A percentile compares a stretch with the other conserved stretches of the same genome.
Evolutionary conservation across 2,113 vertebrate genomes (phyloP).

Genomic region (Macrotis lagotis): DNA sequence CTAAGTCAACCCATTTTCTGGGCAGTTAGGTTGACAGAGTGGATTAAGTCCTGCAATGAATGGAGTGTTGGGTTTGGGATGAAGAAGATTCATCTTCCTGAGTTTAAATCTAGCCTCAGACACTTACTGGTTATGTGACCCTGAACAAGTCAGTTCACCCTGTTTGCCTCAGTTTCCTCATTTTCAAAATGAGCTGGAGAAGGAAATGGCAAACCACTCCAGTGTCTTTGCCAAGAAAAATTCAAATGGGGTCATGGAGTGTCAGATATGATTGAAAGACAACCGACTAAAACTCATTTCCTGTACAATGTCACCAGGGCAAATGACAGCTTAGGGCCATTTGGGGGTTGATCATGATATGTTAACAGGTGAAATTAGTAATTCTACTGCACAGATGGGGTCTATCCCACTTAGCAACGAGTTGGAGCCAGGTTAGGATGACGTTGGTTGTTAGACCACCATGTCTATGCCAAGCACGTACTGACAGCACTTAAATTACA

Average conservation of each 20-base stretch:
- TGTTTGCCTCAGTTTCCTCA: background rate
- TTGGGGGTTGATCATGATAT: conserved; percentile 66
- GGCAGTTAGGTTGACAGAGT: background rate
- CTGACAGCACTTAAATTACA: background rate
- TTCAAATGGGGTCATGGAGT: background rate
- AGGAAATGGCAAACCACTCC: background rate
- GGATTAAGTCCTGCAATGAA: background rate
- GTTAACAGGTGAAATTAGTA: conserved; percentile 60
- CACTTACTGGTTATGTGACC: background rate
- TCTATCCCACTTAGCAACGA: conserved; percentile 61
- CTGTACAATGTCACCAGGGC: conserved; percentile 40
- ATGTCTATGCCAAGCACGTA: background rate
- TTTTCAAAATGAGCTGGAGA: background rate
- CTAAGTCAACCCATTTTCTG: conserved; percentile 23
- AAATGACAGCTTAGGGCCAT: conserved; percentile 63
- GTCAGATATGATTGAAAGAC: background rate
- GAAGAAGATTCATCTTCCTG: background rate
- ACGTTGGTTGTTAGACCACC: conserved; percentile 15
- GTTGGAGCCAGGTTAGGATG: conserved; percentile 40
- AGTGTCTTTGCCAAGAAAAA: background rate
- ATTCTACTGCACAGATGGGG: conserved; percentile 67
- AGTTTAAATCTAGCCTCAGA: background rate
- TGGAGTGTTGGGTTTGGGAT: background rate
- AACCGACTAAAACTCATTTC: conserved; percentile 28
- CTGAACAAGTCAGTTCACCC: background rate